These are phyloP conservation scores for Uromys caudimaculatus DNA, from an alignment of 2,797 vertebrate species.

Conservation along the genomic window DNA sequence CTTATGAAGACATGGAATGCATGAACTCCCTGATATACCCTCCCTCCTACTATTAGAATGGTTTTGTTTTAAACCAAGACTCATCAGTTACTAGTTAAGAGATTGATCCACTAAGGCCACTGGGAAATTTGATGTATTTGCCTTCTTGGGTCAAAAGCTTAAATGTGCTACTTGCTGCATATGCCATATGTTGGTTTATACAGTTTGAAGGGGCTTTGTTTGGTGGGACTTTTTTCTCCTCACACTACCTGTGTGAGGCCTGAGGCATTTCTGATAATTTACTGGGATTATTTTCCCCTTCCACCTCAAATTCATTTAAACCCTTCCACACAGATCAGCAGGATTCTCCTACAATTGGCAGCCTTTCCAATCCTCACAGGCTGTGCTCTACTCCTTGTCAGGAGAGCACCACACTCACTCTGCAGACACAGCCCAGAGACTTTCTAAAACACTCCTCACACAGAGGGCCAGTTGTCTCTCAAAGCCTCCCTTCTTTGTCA, in stretches of 20 bases:
- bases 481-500: not conserved
- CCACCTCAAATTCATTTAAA: conserved; percentile 26
- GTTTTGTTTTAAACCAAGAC: conserved; percentile 29
- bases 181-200: not conserved
- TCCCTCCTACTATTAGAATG: not conserved
- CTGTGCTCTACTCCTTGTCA: not conserved
- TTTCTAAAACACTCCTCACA: not conserved
- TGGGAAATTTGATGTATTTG: not conserved
- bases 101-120: not conserved
- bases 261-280: conserved; percentile 14
- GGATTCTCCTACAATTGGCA: conserved; percentile 9
- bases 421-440: not conserved
- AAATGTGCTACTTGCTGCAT: not conserved
- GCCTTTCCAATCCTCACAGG: not conserved
- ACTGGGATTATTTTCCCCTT: conserved; percentile 46
- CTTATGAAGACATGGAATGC: not conserved
- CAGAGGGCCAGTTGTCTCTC: not conserved
- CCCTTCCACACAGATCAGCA: not conserved
- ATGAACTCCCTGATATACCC: not conserved
- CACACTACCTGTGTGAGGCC: not conserved
- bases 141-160: conserved; percentile 40
- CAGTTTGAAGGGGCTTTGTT: not conserved
- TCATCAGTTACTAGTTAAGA: conserved; percentile 13
- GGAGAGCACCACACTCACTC: not conserved
- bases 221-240: not conserved